Evolutionary conservation across 2,797 vertebrate species (phyloP), one percentile per base, ranked within the genome.

Genomic region (Huso huso): DNA sequence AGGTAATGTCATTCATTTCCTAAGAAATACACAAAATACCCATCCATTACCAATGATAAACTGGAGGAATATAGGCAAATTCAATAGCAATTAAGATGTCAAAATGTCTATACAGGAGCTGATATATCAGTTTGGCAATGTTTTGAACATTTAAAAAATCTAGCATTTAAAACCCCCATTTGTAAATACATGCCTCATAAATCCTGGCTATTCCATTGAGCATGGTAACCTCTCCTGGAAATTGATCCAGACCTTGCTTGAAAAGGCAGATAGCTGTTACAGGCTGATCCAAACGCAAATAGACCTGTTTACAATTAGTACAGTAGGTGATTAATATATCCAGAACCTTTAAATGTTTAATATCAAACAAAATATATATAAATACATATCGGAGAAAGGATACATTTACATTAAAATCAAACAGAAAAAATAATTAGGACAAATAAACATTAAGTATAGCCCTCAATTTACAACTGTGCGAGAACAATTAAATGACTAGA

Each of bases 131-230:
- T 70, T 50, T 65, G 37, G 9, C 6, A 66, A 2, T n/a, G 63
- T 69, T 57, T 12, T 61, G 12, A 11, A 53, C 49, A 49, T 55
- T 12, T 50, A 4, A 23, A 23, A 49, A 15, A 37, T 37, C 23
- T 37, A 37, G 2, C 23, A 3, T 37, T 37, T 37, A 37, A 37
- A 37, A 37, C 23, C 23, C 23, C 23, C 23, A 37, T 3, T 37
- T 37, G 23, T 37, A 37, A 53, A 49, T 12, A 68, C 77, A 62
- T 77, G 92, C 97, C 93, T 98, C 96, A 4, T 99, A 87, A 78
- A 99, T 97, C 69, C 95, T 92, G 73, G 97, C 95, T 66, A 99
- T 96, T 76, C 95, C 96, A 67, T 94, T 98, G 64, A 93, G 83
- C 51, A 99, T 89, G 13, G 91, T 89, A 69, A 99, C 96, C 77